Base-by-base conservation (phyloP, 1,140 invertebrate genomes). In the Charaxes varanes region DNA sequence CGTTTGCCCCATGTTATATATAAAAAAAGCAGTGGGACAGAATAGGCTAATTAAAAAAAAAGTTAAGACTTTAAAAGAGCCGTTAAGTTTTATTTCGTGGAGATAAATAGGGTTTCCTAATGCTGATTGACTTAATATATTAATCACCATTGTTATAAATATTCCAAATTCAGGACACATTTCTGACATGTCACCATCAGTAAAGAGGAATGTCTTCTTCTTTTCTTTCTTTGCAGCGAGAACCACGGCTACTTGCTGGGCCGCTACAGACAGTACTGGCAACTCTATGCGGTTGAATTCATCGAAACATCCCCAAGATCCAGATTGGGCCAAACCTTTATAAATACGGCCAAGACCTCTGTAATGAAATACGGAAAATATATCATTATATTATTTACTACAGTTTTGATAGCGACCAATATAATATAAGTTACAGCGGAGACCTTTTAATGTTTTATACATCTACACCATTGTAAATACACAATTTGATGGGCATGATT, bases 281-380 rank as follows among this genome's bases (percentile, higher is more conserved):
- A 98, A 80, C 72, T 98, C 95, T 37, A 99, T 98, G 23, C 97
- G 88, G 69, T 98, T 98, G 76, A 98, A 99, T 72, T 99, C 97
- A 64, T 97, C 96, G 73, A 97, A 97, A 68, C 96, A 98, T 4
- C 97, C 97, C 96, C 96, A 98, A 0, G 95, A 93, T 3, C 97
- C 97, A 13, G 96, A 97, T 76, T 98, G 97, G 0, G 96, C 94
- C 6, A 98, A 73, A 27, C 96, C 95, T 89, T 90, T 91, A 49
- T 93, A 97, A 56, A 97, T 97, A 40, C 95, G 88, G 0, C 95
- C 95, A 0, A 97, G 84, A 10, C 95, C 95, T 74, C 92, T 88
- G 76, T 18, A 45, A 50, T 18, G 2, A 37, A 12, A 14, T 46
- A 17, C 7, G 27, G 42, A 28, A 42, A 37, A 3, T 19, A 10